Evolutionary conservation across 1,140 invertebrate genomes (phyloP).

Genomic region (Tetramorium parvispinum): DNA sequence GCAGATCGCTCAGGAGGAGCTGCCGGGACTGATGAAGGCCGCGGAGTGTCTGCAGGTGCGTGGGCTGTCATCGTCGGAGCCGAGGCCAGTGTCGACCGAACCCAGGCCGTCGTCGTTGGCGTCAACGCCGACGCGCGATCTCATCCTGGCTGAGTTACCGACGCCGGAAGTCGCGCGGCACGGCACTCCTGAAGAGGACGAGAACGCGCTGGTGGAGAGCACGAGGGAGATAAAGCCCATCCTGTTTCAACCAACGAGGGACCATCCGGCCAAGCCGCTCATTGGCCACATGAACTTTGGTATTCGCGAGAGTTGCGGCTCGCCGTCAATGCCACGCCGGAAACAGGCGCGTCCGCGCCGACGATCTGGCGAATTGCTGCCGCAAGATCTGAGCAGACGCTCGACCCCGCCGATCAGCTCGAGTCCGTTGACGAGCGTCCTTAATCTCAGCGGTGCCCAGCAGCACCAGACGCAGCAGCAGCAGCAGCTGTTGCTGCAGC

Average conservation of each 20-base stretch:
- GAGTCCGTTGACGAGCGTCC: conserved; percentile 78
- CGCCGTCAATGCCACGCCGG: conserved; percentile 90
- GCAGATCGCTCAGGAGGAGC: conserved; percentile 93
- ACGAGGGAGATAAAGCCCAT: conserved; percentile 65
- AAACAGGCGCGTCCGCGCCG: conserved; percentile 93
- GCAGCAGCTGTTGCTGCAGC: conserved; percentile 66
- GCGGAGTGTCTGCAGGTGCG: conserved; percentile 94
- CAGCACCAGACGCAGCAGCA: conserved; percentile 58
- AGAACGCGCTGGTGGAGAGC: conserved; percentile 71
- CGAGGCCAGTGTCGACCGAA: conserved; percentile 84
- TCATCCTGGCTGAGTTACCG: conserved; percentile 85
- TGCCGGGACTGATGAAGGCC: conserved; percentile 92
- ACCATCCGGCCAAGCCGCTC: conserved; percentile 82
- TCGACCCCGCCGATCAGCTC: conserved; percentile 76
- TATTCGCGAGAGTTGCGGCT: conserved; percentile 87
- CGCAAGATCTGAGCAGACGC: conserved; percentile 87
- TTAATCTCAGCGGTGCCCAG: conserved; percentile 75
- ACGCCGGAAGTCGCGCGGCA: conserved; percentile 85
- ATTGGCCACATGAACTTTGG: conserved; percentile 86
- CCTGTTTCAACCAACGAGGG: conserved; percentile 63
- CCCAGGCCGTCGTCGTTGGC: conserved; percentile 84
- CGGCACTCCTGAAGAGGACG: conserved; percentile 86
- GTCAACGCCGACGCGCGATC: conserved; percentile 86
- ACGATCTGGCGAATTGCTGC: conserved; percentile 90
- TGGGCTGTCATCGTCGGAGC: conserved; percentile 91